Base-by-base conservation (phyloP, 2,113 vertebrate species). In the Phoenicopterus ruber region DNA sequence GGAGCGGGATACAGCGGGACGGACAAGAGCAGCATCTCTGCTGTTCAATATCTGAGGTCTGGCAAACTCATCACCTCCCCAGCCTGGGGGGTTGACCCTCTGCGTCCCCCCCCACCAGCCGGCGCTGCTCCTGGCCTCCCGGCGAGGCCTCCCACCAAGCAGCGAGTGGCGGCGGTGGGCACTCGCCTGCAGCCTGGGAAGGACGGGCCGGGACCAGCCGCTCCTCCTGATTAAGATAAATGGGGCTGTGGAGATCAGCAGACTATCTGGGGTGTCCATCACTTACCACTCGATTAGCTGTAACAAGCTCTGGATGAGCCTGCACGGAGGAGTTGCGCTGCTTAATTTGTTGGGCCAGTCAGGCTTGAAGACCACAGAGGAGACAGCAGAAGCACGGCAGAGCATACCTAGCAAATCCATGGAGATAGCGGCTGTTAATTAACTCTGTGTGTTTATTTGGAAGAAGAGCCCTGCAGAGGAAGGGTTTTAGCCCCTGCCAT, bases 361-460 rank as follows among this genome's bases (percentile, higher is more conserved):
- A 1, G 69, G 79, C 83, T 62, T 63, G 94, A 95, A 97, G 97
- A 98, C 96, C 92, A 59, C 95, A 93, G 97, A 82, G 83, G 72
- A 95, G 95, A 94, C 15, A 83, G 78, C 54, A 93, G 92, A 85
- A 94, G 73, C 70, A 32, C 4, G 1, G 59, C 32, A 4, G 65
- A 94, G 71, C 88, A 86, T 86, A 96, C 88, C 88, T 69, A 82
- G 76, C 31, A 73, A 91, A 94, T 95, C 71, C 62, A 38, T 17
- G 6, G 69, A 89, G 93, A 96, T 94, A 96, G 82, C 7, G 0
- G 82, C 81, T 55, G 24, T 80, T 97, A 86, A 95, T 98, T 96
- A 93, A 76, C 66, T 78, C 77, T 5, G 52, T 86, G 70, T 94
- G 84, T 96, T 95, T 94, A 93, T 93, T 97, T 96, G 87, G 86